Conservation (phyloP, 2,888 invertebrate genomes). For the Hydroisotoma schaefferi region DNA sequence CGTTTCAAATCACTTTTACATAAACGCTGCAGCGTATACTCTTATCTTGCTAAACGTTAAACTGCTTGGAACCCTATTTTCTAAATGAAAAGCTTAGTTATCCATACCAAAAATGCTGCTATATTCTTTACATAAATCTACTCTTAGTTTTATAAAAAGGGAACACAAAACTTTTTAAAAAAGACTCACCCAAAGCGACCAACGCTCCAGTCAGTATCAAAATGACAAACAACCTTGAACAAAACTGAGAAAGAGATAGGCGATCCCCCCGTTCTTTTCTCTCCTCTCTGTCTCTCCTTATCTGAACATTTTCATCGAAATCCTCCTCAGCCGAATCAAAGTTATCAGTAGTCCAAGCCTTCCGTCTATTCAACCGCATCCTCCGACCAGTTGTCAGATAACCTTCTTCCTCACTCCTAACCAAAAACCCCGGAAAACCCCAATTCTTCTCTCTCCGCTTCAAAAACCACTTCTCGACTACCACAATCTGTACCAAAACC, state of each 20-base stretch:
- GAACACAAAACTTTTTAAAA: background rate
- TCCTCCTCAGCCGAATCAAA: background rate
- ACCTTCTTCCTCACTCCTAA: background rate
- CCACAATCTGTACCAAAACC: background rate
- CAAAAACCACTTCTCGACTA: slow-evolving; percentile 11
- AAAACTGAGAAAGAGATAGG: background rate
- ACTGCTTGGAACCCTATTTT: background rate
- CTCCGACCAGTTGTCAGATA: background rate
- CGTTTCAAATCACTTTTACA: too few species aligned
- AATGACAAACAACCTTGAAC: background rate
- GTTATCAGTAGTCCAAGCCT: background rate
- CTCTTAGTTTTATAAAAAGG: background rate
- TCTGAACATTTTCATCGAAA: background rate
- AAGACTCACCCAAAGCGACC: background rate
- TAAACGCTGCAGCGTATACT: too few species aligned
- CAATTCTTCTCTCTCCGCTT: background rate
- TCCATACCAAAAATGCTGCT: background rate
- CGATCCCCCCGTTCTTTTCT: background rate
- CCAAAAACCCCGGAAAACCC: background rate
- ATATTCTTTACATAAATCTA: too few species aligned
- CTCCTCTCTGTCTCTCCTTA: background rate
- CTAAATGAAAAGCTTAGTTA: background rate
- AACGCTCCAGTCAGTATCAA: background rate
- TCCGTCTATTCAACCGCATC: background rate
- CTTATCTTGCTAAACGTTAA: background rate